Conservation (phyloP, 35 echinoderm and acorn worm species). For the Ptychodera flava region DNA sequence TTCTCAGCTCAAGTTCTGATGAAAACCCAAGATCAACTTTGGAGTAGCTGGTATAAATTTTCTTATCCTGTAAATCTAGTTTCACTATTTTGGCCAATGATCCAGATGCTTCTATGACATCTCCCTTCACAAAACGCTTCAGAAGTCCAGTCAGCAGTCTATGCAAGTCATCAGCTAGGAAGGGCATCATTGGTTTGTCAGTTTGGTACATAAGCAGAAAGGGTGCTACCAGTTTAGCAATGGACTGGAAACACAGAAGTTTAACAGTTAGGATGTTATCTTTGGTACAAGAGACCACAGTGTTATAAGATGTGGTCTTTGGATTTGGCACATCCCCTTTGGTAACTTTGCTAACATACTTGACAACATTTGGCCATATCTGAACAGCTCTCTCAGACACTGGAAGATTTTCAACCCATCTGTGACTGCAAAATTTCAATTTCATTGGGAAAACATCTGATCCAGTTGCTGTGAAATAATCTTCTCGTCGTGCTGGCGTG, state of each 20-base stretch:
- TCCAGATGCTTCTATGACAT: background rate
- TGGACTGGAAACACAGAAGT: slow-evolving; percentile 36
- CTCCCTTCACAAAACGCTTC: slow-evolving; percentile 50
- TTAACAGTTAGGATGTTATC: slow-evolving; percentile 23
- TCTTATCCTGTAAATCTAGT: background rate
- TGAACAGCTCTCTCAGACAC: slow-evolving; percentile 25
- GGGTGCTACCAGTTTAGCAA: slow-evolving; percentile 21
- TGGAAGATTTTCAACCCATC: slow-evolving; percentile 20
- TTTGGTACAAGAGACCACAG: slow-evolving; percentile 25
- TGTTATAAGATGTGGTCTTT: slow-evolving; percentile 41
- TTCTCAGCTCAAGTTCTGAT: too few species aligned
- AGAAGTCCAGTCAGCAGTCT: slow-evolving; percentile 29
- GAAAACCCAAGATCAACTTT: too few species aligned
- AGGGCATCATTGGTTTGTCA: slow-evolving; percentile 58
- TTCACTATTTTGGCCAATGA: background rate
- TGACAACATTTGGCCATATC: slow-evolving; percentile 22
- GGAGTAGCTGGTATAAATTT: too few species aligned
- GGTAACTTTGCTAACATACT: slow-evolving; percentile 20
- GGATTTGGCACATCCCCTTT: slow-evolving; percentile 35
- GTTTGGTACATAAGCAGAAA: slow-evolving; percentile 38
- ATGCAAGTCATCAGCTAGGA: slow-evolving; percentile 33
- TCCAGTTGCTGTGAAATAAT: slow-evolving; percentile 29
- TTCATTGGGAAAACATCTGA: slow-evolving; percentile 29
- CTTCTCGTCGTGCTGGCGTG: slow-evolving; percentile 59
- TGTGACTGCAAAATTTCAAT: slow-evolving; percentile 39